These are phyloP conservation scores for Pterocles gutturalis DNA, from an alignment of 2,113 vertebrate genomes.

Conservation along the genomic window DNA sequence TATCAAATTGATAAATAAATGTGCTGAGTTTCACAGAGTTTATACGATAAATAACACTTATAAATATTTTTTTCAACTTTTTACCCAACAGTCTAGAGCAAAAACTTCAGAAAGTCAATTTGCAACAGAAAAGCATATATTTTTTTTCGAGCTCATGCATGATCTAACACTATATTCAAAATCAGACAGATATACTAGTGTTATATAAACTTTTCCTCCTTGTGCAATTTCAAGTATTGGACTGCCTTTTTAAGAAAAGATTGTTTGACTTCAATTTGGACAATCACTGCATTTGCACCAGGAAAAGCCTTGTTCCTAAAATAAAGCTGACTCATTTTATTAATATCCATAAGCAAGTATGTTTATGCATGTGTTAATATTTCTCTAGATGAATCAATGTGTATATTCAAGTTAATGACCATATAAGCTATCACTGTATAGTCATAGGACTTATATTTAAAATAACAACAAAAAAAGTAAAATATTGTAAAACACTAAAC, in stretches of 20 bases:
- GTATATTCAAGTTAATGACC: not conserved
- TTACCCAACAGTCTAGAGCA: not conserved
- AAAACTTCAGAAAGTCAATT: constrained; percentile 12
- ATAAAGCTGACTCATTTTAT: not conserved
- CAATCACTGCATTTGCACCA: constrained; percentile 22
- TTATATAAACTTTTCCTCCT: not conserved
- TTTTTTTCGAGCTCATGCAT: not conserved
- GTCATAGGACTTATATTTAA: not conserved
- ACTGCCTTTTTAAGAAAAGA: not conserved
- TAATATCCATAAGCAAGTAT: not conserved
- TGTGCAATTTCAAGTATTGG: not conserved
- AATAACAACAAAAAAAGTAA: not conserved
- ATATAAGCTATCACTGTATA: not conserved
- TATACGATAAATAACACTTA: not conserved
- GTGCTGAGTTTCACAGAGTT: not conserved
- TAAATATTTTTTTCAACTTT: not conserved
- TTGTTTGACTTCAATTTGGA: not conserved
- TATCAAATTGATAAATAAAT: constrained; percentile 13
- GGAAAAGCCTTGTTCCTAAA: not conserved
- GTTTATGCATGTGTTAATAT: not conserved
- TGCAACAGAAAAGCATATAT: not conserved
- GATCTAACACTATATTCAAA: not conserved
- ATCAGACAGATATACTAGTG: not conserved
- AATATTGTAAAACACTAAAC: not conserved
- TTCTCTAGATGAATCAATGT: not conserved